Base-by-base conservation (phyloP, 2,113 vertebrate genomes). In the Melospiza melodia region DNA sequence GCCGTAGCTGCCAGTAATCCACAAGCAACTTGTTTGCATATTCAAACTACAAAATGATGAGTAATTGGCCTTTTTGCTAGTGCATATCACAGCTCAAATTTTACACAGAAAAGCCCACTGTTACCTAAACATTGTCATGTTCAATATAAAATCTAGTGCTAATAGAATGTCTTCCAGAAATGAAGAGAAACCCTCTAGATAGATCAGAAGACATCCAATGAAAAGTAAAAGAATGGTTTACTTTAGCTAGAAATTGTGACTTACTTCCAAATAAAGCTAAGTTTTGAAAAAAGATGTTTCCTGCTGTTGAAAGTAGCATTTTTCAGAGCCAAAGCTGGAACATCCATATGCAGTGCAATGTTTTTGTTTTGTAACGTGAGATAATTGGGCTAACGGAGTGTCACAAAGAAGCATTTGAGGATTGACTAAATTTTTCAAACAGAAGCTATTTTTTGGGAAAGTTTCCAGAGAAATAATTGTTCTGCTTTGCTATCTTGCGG, bases 1-100 rank as follows among this genome's bases (percentile, higher is more conserved):
- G 68, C 24, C 84, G 51, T 90, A 84, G 89, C 88, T 97, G 87
- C 93, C 89, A 91, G 89, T 95, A 89, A 94, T 94, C 74, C 66
- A 73, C 69, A 61, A 57, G 86, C 69, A 65, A 62, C 35, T 94
- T 72, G 37, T 87, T 87, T 89, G 51, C n/a, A 18, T 93, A 73
- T 89, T 82, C 66, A 69, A 27, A 82, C 65, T 65, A 65, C 0
- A 16, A 65, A 95, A 67, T 33, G 22, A 75, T 65, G 57, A 79
- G 25, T 65, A 87, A 84, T 75, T 74, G 67, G 15, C 3, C 37
- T 37, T 92, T 89, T 91, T 84, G 76, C 68, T 78, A 63, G 55
- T 6, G 3, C 25, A 0, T 79, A 27, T 57, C 67, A 63, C 19
- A 66, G 46, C 59, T 61, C 68, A 52, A 67, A 84, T 93, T 89